phyloP scores from a whole-genome alignment of 1,140 invertebrate species.

The Maconellicoccus hirsutus region DNA sequence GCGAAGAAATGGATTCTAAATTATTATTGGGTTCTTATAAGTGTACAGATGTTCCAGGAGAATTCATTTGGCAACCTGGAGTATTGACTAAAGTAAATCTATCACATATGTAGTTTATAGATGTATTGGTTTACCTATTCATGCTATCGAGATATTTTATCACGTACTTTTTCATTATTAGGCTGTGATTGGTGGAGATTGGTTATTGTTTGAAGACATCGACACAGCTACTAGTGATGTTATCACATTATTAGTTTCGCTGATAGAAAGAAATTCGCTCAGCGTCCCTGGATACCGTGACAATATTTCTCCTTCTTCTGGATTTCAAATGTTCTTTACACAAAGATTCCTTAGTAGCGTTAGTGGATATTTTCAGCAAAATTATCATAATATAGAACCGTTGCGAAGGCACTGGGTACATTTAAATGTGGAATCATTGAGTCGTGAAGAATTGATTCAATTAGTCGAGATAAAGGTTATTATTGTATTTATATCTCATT shows the following conservation, averaged over 20 bases:
- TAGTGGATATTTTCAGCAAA: conserved; percentile 45
- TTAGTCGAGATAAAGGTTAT: conserved; percentile 44
- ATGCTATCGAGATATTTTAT: neutral
- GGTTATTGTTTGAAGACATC: conserved; percentile 93
- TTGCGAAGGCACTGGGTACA: conserved; percentile 73
- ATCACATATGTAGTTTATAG: too few relatives aligned
- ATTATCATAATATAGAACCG: conserved; percentile 48
- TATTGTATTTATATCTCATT: neutral
- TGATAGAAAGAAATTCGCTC: conserved; percentile 73
- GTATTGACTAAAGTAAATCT: conserved; percentile 75
- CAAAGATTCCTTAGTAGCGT: conserved; percentile 51
- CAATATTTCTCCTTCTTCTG: conserved; percentile 57
- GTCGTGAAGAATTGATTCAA: conserved; percentile 53
- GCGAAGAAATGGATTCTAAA: conserved; percentile 96
- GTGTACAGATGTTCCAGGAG: conserved; percentile 91
- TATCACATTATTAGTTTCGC: conserved; percentile 67
- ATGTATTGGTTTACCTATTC: conserved; percentile 21
- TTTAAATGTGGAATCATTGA: conserved; percentile 69
- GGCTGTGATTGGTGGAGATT: conserved; percentile 76
- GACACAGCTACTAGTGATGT: conserved; percentile 89
- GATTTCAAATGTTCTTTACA: conserved; percentile 86
- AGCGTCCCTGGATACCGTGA: conserved; percentile 78
- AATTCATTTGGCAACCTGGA: conserved; percentile 94
- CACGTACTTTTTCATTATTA: conserved; percentile 35
- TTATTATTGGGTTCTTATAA: conserved; percentile 86